These are phyloP conservation scores for Pseudoatta argentina DNA, from an alignment of 1,140 invertebrate species.

Conservation along the genomic window DNA sequence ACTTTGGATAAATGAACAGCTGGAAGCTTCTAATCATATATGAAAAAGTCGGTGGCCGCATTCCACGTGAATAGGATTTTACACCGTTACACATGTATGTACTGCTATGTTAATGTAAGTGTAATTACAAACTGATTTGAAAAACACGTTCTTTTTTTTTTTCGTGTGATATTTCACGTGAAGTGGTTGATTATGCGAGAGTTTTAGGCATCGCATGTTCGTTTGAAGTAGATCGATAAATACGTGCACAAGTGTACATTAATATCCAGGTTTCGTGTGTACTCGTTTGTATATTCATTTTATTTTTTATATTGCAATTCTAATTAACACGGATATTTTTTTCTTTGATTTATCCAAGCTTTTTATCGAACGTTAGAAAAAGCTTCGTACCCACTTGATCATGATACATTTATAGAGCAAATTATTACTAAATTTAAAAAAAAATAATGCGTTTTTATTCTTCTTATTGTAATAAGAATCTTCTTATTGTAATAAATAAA, in stretches of 20 bases:
- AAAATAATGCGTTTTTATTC: neutral
- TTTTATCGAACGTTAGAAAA: neutral
- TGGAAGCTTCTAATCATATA: neutral
- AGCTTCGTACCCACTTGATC: neutral
- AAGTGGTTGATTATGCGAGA: conserved; percentile 32
- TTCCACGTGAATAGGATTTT: neutral
- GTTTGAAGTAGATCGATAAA: conserved; percentile 36
- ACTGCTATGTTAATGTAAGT: too few species aligned
- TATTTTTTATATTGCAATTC: conserved; percentile 20
- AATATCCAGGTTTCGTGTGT: conserved; percentile 18
- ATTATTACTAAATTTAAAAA: neutral
- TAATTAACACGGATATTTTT: neutral
- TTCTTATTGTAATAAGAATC: neutral
- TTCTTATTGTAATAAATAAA: conserved; percentile 2
- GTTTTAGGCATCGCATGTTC: conserved; percentile 35
- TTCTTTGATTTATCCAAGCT: conserved; percentile 19
- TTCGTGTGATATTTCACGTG: conserved; percentile 27
- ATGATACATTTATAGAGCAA: neutral
- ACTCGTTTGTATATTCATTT: neutral
- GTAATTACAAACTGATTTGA: conserved; percentile 29
- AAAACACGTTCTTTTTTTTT: conserved; percentile 13
- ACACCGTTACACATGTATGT: neutral
- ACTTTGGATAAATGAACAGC: conserved; percentile 16
- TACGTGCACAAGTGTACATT: conserved; percentile 16
- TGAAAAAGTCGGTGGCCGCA: conserved; percentile 2